Base-by-base conservation (phyloP, 2,113 vertebrate genomes). In the Xiphophorus couchianus region DNA sequence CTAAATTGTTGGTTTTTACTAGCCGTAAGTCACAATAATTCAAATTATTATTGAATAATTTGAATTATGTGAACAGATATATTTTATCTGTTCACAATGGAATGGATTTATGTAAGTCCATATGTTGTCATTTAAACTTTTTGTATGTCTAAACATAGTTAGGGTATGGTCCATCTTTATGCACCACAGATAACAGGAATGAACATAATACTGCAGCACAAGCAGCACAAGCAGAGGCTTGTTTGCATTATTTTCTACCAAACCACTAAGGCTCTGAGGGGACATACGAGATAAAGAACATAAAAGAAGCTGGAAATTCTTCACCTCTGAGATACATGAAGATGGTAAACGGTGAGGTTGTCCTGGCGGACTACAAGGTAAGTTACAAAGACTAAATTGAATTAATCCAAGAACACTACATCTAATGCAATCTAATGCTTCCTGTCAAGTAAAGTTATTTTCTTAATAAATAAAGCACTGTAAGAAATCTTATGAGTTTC, bases 171-270 rank as follows among this genome's bases (percentile, higher is more conserved):
- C 71, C 44, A 66, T 75, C 71, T 37, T 9, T 12, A 67, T 44
- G 62, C 51, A 37, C 66, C 8, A 19, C 30, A 66, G 22, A 69
- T 54, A 69, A 44, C 14, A 64, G 37, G 68, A 73, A 76, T 5
- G 12, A 69, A 70, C 69, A 74, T 63, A 11, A 58, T 58, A 7
- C n/a, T 3, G 85, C 4, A 81, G 69, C 86, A 86, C 33, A 33
- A 7, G 37, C 37, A 39, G 37, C 37, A 39, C 31, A 35, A 35
- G 33, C 33, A 35, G 84, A 86, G 80, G 82, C 73, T 82, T 65
- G 82, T 85, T 83, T 85, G 82, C 76, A 86, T 89, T 48, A 33
- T 67, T 69, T 80, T 69, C 35, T 62, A 74, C n/a, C n/a, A 44
- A 35, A 31, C 13, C 66, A 66, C 3, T 48, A 60, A 66, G 66